Conservation (phyloP, 2,797 vertebrate genomes). For the Microctenopoma lineatum region DNA sequence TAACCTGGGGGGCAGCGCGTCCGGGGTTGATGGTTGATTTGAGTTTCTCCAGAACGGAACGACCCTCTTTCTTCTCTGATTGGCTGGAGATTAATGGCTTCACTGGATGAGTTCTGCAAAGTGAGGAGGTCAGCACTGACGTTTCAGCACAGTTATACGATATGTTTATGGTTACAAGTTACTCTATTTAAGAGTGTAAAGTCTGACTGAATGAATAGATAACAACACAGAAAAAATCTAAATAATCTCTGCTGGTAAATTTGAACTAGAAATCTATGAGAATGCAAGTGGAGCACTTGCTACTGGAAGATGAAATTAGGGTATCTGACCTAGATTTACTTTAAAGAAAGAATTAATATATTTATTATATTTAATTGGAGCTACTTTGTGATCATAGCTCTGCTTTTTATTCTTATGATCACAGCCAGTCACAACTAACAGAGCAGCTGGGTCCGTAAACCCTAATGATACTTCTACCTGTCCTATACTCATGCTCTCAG, state of each 20-base stretch:
- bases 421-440: neutral
- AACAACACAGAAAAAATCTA: neutral
- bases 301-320: neutral
- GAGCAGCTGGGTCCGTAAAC: neutral
- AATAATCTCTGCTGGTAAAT: neutral
- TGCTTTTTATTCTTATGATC: too few species aligned
- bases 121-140: constrained; percentile 43
- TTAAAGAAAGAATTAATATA: neutral
- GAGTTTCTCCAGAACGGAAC: constrained; percentile 89
- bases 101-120: constrained; percentile 91
- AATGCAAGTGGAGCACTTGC: neutral
- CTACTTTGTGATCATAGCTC: neutral
- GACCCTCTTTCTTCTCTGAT: constrained; percentile 87
- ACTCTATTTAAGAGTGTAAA: constrained; percentile 2
- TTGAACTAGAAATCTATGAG: constrained; percentile 7
- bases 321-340: neutral
- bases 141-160: constrained; percentile 15
- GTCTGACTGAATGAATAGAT: constrained; percentile 10
- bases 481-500: too few species aligned
- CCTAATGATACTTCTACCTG: too few species aligned
- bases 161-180: neutral
- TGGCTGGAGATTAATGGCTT: constrained; percentile 88
- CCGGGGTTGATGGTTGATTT: constrained; percentile 85
- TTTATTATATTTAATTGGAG: neutral
- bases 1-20: constrained; percentile 65